Percentiles rank a stretch among this genome's conserved stretches.
Evolutionary conservation across 2,113 vertebrate species (phyloP).

Genomic region (Tor tambroides): DNA sequence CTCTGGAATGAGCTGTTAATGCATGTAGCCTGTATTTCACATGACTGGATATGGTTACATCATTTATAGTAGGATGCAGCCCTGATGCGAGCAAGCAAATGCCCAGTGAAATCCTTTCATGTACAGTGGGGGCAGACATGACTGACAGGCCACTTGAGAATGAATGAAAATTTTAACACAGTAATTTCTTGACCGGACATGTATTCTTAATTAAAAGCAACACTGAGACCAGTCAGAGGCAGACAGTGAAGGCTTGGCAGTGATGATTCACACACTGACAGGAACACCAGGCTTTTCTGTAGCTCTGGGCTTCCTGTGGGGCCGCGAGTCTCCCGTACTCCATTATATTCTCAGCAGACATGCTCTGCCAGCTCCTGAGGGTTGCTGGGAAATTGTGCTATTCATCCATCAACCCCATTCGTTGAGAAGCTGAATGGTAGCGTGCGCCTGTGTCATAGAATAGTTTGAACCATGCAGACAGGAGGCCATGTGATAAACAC

Average conservation of each 20-base stretch:
- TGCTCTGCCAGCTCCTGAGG: constrained; percentile 8
- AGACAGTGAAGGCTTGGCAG: constrained; percentile 30
- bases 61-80: constrained; percentile 27
- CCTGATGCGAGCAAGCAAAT: constrained; percentile 15
- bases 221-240: constrained; percentile 16
- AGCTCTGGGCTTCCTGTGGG: constrained; percentile 31
- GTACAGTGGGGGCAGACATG: neutral
- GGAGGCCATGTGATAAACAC: neutral
- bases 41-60: constrained; percentile 44
- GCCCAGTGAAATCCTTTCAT: constrained; percentile 20
- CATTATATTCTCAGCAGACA: constrained; percentile 34
- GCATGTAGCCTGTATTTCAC: constrained; percentile 31
- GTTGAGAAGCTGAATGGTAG: constrained; percentile 1
- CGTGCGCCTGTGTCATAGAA: neutral
- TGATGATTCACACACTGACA: constrained; percentile 25
- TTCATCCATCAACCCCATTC: constrained; percentile 38
- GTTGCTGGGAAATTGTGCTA: constrained; percentile 11
- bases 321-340: constrained; percentile 1
- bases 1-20: constrained; percentile 34
- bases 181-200: constrained; percentile 17
- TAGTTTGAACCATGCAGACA: neutral
- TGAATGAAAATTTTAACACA: constrained; percentile 31
- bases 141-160: constrained; percentile 24
- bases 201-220: constrained; percentile 39
- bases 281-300: constrained; percentile 7